Evolutionary conservation across 1,140 invertebrate species (phyloP).

Genomic region (Drosophila setifemur): DNA sequence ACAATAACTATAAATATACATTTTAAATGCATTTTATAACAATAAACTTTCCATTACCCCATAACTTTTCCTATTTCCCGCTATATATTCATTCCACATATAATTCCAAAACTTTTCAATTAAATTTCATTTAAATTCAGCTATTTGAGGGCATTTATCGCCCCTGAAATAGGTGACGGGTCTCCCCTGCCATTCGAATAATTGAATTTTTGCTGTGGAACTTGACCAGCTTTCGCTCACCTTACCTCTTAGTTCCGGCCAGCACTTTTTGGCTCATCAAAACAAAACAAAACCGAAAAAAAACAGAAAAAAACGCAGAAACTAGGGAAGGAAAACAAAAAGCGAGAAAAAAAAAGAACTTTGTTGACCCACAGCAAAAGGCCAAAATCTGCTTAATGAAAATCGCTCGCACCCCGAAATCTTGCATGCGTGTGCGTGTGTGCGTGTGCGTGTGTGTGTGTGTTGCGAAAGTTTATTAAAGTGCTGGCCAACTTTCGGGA

Average conservation of each 20-base stretch:
- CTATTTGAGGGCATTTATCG: no score
- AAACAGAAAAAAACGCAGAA: not conserved
- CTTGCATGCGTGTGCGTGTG: slow-evolving; percentile 3
- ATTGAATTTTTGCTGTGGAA: slow-evolving; percentile 25
- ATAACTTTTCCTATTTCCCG: no score
- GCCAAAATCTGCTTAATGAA: slow-evolving; percentile 43
- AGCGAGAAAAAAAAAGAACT: slow-evolving; percentile 22
- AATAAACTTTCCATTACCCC: no score
- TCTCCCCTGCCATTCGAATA: not conserved
- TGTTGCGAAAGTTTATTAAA: slow-evolving; percentile 21
- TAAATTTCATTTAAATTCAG: no score
- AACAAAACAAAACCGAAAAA: slow-evolving; percentile 10
- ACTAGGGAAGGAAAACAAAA: slow-evolving; percentile 25
- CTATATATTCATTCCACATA: no score
- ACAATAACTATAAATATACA: no score
- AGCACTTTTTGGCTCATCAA: slow-evolving; percentile 3
- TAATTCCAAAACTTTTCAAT: no score
- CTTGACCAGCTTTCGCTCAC: slow-evolving; percentile 9
- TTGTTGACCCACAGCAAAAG: slow-evolving; percentile 46
- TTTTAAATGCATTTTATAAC: no score
- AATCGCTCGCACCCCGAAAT: not conserved
- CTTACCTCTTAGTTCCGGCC: not conserved
- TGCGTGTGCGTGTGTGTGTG: not conserved
- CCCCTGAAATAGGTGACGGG: no score
- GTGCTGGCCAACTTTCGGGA: slow-evolving; percentile 2